Evolutionary conservation across 2,888 invertebrate species (phyloP).

Genomic region (Pediacus dermestoides): DNA sequence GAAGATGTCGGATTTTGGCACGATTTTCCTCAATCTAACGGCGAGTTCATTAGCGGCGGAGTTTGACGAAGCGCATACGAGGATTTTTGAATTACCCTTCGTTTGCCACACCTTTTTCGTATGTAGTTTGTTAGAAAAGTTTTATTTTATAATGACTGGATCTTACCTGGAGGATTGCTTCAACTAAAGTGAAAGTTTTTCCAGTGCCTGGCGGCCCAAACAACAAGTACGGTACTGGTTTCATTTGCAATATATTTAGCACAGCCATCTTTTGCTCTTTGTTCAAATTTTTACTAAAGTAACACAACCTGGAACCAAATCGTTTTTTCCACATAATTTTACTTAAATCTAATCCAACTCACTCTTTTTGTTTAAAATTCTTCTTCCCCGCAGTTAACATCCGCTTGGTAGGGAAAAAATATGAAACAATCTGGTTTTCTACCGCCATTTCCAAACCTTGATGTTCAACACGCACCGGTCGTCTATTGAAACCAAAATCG

Average conservation of each 20-base stretch:
- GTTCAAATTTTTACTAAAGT: constrained; percentile 38
- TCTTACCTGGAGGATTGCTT: constrained; percentile 62
- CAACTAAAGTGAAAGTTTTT: constrained; percentile 69
- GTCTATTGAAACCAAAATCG: constrained; percentile 38
- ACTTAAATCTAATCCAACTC: neutral
- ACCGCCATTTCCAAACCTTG: constrained; percentile 35
- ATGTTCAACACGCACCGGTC: constrained; percentile 36
- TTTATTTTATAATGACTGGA: neutral
- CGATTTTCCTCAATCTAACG: constrained; percentile 42
- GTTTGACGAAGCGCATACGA: constrained; percentile 66
- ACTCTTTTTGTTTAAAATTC: neutral
- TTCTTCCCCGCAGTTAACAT: neutral
- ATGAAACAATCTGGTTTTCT: constrained; percentile 25
- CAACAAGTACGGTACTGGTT: constrained; percentile 55
- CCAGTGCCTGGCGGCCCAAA: constrained; percentile 65
- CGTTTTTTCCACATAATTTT: neutral
- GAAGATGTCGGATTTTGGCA: constrained; percentile 43
- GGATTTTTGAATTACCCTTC: constrained; percentile 47
- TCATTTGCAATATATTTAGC: constrained; percentile 50
- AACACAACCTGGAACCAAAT: constrained; percentile 20
- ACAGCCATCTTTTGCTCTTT: constrained; percentile 53
- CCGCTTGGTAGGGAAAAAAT: constrained; percentile 32
- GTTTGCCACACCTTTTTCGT: constrained; percentile 22
- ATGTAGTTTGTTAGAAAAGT: constrained; percentile 2
- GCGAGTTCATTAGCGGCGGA: constrained; percentile 66